These are phyloP conservation scores for Python bivittatus DNA, from an alignment of 2,113 vertebrate species.

Conservation along the genomic window DNA sequence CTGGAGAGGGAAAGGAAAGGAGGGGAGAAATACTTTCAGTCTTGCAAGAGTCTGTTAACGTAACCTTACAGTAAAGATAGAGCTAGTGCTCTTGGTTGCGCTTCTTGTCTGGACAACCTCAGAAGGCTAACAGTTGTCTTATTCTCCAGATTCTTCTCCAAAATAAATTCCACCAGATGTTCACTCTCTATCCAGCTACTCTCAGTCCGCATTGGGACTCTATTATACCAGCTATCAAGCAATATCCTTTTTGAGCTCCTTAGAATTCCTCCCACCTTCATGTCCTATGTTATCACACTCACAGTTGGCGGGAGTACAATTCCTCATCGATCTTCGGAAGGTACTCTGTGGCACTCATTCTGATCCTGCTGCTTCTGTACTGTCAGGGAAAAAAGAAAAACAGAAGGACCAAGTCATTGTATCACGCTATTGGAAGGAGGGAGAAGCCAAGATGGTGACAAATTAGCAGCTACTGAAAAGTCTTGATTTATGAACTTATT, in stretches of 20 bases:
- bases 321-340: conserved; percentile 67
- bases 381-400: background rate
- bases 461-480: background rate
- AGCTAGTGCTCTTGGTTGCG: background rate
- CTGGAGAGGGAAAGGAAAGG: background rate
- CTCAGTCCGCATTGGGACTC: background rate
- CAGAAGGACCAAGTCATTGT: background rate
- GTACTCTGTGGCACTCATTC: conserved; percentile 23
- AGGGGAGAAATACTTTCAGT: background rate
- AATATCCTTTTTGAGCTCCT: background rate
- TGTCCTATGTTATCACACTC: conserved; percentile 46
- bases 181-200: background rate
- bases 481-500: background rate
- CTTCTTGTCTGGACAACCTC: background rate
- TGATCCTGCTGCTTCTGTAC: background rate
- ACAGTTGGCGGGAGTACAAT: conserved; percentile 87
- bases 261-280: background rate
- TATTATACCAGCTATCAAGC: background rate
- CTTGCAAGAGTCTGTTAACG: background rate
- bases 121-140: background rate
- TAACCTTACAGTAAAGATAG: background rate
- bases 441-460: too few species aligned
- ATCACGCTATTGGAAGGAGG: background rate
- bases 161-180: background rate
- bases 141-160: background rate